These are phyloP conservation scores for Brachymystax lenok DNA, from an alignment of 2,797 vertebrate genomes.

Conservation along the genomic window DNA sequence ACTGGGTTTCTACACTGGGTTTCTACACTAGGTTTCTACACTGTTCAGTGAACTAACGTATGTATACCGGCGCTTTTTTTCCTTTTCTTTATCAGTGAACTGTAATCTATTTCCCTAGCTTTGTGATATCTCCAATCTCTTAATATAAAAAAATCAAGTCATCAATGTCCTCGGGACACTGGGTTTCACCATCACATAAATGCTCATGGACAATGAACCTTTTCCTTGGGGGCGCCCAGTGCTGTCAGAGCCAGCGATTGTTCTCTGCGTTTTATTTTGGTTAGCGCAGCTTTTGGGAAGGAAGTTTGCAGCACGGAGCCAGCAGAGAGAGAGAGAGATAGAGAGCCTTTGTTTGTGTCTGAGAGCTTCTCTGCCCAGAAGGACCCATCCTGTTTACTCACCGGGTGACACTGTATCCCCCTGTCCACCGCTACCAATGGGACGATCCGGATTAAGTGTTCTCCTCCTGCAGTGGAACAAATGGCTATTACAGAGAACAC, in stretches of 20 bases:
- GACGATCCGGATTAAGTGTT: background rate
- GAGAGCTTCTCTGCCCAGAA: background rate
- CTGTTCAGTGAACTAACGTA: no score
- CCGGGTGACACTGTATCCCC: background rate
- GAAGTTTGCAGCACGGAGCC: slow-evolving; percentile 38
- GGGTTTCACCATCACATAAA: background rate
- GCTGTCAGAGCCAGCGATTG: slow-evolving; percentile 31
- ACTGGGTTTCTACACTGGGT: no score
- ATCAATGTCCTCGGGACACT: background rate
- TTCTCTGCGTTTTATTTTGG: slow-evolving; percentile 50
- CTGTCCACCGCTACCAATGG: background rate
- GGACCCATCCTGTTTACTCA: slow-evolving; percentile 12
- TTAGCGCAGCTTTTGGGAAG: slow-evolving; percentile 36
- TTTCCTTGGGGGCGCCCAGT: background rate
- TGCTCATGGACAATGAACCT: background rate
- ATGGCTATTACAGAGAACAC: background rate
- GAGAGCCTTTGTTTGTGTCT: slow-evolving; percentile 26
- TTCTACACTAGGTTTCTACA: no score
- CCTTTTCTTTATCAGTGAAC: no score
- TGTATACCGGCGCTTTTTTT: no score
- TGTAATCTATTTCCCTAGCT: no score
- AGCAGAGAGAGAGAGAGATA: slow-evolving; percentile 30
- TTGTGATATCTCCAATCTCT: background rate
- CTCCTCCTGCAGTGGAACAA: background rate
- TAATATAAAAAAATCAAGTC: background rate